phyloP scores from a whole-genome alignment of 2,888 invertebrate species.

The Cosmorhoe ocellata region DNA sequence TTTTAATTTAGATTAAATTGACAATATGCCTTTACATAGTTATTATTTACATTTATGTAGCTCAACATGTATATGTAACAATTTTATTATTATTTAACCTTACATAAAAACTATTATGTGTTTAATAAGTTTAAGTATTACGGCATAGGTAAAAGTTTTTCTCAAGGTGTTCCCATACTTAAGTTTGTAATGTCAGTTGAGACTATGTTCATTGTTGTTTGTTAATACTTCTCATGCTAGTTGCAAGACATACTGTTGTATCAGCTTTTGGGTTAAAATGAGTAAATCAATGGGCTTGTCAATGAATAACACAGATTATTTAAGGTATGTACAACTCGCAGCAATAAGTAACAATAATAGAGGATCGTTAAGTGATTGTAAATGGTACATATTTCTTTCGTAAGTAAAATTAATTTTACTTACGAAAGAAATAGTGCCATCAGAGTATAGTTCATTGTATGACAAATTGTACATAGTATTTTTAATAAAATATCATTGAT shows the following conservation, averaged over 20 bases:
- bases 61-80: not conserved
- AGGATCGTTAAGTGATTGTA: slow-evolving; percentile 2
- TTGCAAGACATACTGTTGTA: slow-evolving; percentile 24
- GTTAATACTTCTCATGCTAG: not conserved
- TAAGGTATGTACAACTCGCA: slow-evolving; percentile 2
- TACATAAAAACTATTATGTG: not conserved
- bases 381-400: slow-evolving; percentile 69
- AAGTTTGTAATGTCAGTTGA: slow-evolving; percentile 11
- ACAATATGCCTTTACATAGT: not conserved
- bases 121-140: slow-evolving; percentile 6
- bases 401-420: slow-evolving; percentile 49
- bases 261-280: slow-evolving; percentile 33
- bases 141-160: slow-evolving; percentile 3
- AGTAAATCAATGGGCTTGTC: slow-evolving; percentile 31
- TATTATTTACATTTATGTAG: slow-evolving; percentile 5
- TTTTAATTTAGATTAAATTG: not conserved
- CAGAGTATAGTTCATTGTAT: slow-evolving; percentile 52
- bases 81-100: slow-evolving; percentile 1
- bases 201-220: slow-evolving; percentile 1
- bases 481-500: slow-evolving; percentile 62
- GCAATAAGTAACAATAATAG: slow-evolving; percentile 9
- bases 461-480: slow-evolving; percentile 72
- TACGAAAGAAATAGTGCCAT: slow-evolving; percentile 77
- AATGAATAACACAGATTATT: slow-evolving; percentile 4
- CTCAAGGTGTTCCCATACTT: slow-evolving; percentile 24